These are phyloP conservation scores for Ommatoiulus sabulosus DNA, from an alignment of 2,888 invertebrate species.

Conservation along the genomic window DNA sequence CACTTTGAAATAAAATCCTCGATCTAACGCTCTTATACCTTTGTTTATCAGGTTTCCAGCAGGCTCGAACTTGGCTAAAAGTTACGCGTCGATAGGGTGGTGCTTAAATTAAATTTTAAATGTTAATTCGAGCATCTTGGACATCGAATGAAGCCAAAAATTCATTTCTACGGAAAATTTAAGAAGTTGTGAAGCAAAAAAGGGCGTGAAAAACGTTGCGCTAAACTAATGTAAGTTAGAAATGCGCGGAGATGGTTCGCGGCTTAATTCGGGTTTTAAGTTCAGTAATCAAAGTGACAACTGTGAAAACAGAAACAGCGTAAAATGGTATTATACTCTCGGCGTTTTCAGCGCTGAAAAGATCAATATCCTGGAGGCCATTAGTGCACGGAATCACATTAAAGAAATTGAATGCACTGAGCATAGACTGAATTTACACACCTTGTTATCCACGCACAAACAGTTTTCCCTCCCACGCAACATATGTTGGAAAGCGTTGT, in stretches of 20 bases:
- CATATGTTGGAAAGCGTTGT: not conserved
- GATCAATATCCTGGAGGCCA: constrained; percentile 28
- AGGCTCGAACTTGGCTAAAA: no score
- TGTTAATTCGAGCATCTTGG: no score
- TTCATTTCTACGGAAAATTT: no score
- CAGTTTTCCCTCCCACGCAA: not conserved
- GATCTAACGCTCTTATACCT: no score
- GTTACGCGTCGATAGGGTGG: no score
- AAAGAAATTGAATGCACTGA: constrained; percentile 8
- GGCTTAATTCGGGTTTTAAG: not conserved
- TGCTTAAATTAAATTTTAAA: no score
- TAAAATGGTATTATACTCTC: not conserved
- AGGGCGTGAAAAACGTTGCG: not conserved
- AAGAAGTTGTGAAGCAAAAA: not conserved
- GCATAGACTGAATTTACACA: constrained; percentile 11
- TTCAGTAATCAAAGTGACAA: constrained; percentile 31
- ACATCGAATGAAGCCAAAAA: no score
- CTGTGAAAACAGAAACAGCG: not conserved
- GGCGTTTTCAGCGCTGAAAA: constrained; percentile 3
- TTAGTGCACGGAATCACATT: constrained; percentile 27
- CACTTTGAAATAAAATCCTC: no score
- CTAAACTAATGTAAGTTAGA: not conserved
- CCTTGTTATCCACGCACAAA: constrained; percentile 31
- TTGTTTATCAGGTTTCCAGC: no score
- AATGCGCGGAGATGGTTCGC: not conserved